Evolutionary conservation across 2,888 invertebrate genomes (phyloP), one percentile per base, ranked within the genome.

Genomic region (Tinea pellionella): DNA sequence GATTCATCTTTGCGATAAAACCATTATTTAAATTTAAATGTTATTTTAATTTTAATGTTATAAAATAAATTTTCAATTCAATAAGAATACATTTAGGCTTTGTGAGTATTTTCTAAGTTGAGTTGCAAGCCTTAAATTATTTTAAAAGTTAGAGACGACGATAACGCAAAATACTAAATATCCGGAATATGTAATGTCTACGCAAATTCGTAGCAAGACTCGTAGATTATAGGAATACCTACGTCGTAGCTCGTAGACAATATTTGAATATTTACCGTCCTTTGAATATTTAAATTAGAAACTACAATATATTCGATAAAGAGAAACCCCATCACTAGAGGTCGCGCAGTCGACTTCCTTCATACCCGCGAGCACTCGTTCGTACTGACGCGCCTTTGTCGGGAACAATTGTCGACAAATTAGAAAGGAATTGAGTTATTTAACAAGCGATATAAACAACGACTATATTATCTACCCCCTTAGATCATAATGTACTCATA

Each of bases 341-440:
- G 72, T 75, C 78, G 75, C 76, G 80, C 78, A 76, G 78, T 78
- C 75, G 83, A 82, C 87, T 87, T 86, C 85, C 87, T 87, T 85
- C 86, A 86, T 86, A 87, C 84, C 83, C 79, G 81, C 82, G 75
- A 73, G 84, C 86, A 85, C 79, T 86, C 85, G 84, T 80, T 87
- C 86, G 85, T 80, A 73, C 77, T 74, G 69, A 42, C 80, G 61
- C 61, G 85, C 85, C 85, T 86, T 85, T 86, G 87, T 87, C 85
- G 82, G 78, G 80, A 80, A 87, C 86, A 87, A 87, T 87, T 83
- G 87, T 87, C 81, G 86, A 80, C 86, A 87, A 87, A 87, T 87
- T 87, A 86, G 84, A 86, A 86, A 85, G 74, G 85, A 86, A 87
- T 87, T 84, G 86, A 87, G 86, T 87, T 87, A 86, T 83, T 87